A percentile compares a stretch with the other conserved stretches of the same genome.
Evolutionary conservation across 2,797 vertebrate species (phyloP).

Genomic region (Philypnodon macrostomus): DNA sequence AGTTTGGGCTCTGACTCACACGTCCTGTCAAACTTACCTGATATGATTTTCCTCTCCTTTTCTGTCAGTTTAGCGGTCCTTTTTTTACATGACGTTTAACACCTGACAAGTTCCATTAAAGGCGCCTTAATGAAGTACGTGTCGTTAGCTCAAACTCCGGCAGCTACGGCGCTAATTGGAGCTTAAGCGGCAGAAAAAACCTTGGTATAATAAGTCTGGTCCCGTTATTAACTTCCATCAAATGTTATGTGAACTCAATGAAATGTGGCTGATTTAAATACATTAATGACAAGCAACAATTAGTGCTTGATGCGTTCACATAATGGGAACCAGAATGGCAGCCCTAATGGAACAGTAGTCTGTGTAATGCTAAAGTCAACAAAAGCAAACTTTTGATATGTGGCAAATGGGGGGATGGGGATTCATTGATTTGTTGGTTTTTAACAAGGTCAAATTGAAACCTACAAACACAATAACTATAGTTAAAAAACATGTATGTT

Average conservation of each 20-base stretch:
- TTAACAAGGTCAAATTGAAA: too few species aligned
- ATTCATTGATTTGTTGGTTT: too few species aligned
- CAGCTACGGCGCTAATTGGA: slow-evolving; percentile 48
- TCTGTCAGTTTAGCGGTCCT: too few species aligned
- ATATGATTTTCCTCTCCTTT: slow-evolving; percentile 9
- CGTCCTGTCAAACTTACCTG: slow-evolving; percentile 25
- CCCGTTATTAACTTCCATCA: slow-evolving; percentile 50
- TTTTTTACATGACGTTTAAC: slow-evolving; percentile 29
- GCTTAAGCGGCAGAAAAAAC: slow-evolving; percentile 29
- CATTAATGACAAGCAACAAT: slow-evolving; percentile 15
- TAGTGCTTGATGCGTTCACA: slow-evolving; percentile 30
- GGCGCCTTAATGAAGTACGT: slow-evolving; percentile 41
- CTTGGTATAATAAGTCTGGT: slow-evolving; percentile 36
- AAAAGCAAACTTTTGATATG: background rate
- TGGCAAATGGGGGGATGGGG: too few species aligned
- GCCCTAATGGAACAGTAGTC: background rate
- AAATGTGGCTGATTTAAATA: slow-evolving; percentile 35
- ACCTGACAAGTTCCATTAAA: slow-evolving; percentile 41
- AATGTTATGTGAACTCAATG: slow-evolving; percentile 33
- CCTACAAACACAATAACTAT: too few species aligned
- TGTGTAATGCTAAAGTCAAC: background rate
- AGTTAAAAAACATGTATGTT: too few species aligned
- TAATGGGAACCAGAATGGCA: slow-evolving; percentile 12
- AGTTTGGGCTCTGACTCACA: background rate
- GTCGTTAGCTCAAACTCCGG: slow-evolving; percentile 37